Percentiles rank a stretch among this genome's conserved stretches.
Conservation (phyloP, 23 tunicate species). For the Clavelina lepadiformis region DNA sequence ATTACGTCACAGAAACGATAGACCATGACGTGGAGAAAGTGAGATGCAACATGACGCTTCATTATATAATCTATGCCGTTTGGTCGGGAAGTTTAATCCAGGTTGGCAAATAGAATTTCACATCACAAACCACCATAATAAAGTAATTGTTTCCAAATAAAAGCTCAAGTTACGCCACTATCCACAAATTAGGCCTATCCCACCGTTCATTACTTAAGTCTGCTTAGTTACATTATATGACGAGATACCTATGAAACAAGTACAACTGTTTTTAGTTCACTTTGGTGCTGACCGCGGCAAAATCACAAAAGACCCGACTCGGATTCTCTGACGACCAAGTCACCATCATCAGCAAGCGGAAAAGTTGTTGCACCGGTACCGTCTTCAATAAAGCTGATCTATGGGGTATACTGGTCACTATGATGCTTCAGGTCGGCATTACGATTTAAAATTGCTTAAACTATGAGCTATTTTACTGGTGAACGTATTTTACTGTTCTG, state of each 20-base stretch:
- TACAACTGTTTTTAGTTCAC: constrained; percentile 54
- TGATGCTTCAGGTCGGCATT: constrained; percentile 69
- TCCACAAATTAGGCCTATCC: background rate
- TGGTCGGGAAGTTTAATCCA: constrained; percentile 93
- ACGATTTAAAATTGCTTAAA: background rate
- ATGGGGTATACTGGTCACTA: constrained; percentile 91
- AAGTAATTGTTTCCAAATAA: no score
- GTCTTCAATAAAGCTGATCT: constrained; percentile 81
- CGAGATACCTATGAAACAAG: background rate
- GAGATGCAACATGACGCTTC: constrained; percentile 49
- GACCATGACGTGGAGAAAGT: constrained; percentile 45
- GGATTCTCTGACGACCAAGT: constrained; percentile 41
- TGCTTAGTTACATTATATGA: background rate
- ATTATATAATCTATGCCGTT: constrained; percentile 75
- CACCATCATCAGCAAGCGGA: constrained; percentile 2
- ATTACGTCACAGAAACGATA: constrained; percentile 60
- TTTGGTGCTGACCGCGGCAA: constrained; percentile 82
- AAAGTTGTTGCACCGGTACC: constrained; percentile 62
- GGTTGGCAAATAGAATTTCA: constrained; percentile 19
- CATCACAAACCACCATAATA: no score
- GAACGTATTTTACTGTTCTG: no score
- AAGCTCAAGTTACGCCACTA: background rate
- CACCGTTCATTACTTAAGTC: background rate
- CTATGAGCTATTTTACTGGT: no score
- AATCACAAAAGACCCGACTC: constrained; percentile 63